Percentiles rank a stretch among this genome's conserved stretches.
Conservation (phyloP, 2,888 invertebrate genomes). For the Tetramorium bicarinatum region DNA sequence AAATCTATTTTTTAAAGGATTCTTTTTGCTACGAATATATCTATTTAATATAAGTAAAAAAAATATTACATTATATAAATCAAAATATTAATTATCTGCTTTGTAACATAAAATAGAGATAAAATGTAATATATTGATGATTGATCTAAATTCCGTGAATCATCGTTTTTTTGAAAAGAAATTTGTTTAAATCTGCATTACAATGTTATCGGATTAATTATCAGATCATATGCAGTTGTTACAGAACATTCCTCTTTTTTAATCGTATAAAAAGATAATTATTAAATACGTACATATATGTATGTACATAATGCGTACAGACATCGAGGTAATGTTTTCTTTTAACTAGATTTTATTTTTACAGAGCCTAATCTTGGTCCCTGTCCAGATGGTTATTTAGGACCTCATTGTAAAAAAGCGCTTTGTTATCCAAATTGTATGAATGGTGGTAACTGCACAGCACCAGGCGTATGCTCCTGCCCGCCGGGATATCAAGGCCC, state of each 20-base stretch:
- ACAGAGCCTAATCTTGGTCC: slow-evolving; percentile 95
- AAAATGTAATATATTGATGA: not conserved
- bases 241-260: slow-evolving; percentile 18
- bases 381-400: slow-evolving; percentile 96
- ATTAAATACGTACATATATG: not conserved
- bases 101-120: not conserved
- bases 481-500: slow-evolving; percentile 96
- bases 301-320: not conserved
- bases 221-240: slow-evolving; percentile 18
- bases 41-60: not conserved
- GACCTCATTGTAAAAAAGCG: slow-evolving; percentile 94
- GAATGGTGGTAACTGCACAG: slow-evolving; percentile 97
- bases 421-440: slow-evolving; percentile 97
- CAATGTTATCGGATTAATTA: slow-evolving; percentile 34
- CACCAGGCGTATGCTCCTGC: slow-evolving; percentile 95
- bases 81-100: not conserved
- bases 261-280: slow-evolving; percentile 38
- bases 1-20: not conserved
- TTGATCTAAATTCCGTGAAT: slow-evolving; percentile 1
- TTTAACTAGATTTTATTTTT: slow-evolving; percentile 42
- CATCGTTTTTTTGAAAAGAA: not conserved
- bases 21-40: not conserved
- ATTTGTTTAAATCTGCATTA: slow-evolving; percentile 26
- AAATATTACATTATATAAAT: not conserved
- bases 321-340: not conserved